Conservation (phyloP, 2,113 vertebrate species). For the Siniperca knerii region DNA sequence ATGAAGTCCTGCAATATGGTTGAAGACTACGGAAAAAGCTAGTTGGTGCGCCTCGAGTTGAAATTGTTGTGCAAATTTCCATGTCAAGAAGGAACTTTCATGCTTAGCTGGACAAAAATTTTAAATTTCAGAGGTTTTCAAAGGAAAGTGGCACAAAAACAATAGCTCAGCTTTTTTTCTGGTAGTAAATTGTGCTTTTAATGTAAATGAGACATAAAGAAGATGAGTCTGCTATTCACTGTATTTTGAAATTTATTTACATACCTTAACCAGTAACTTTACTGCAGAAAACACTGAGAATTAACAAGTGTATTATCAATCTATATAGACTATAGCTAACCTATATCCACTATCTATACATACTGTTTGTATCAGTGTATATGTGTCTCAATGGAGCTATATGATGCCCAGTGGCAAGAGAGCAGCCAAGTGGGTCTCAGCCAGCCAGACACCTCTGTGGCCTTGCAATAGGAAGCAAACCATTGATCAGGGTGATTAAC, state of each 20-base stretch:
- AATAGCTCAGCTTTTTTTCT: neutral
- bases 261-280: too few species aligned
- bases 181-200: neutral
- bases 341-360: neutral
- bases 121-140: neutral
- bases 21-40: neutral
- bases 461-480: conserved; percentile 52
- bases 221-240: neutral
- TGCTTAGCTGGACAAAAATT: neutral
- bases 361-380: neutral
- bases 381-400: conserved; percentile 24
- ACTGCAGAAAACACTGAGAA: neutral
- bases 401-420: conserved; percentile 23
- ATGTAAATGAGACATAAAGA: neutral
- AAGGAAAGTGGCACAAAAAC: neutral
- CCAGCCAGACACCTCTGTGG: conserved; percentile 39
- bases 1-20: neutral
- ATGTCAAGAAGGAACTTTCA: neutral
- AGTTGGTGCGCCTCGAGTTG: neutral
- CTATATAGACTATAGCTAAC: neutral
- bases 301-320: neutral
- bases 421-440: conserved; percentile 17
- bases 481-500: conserved; percentile 70
- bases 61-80: neutral
- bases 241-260: neutral